Evolutionary conservation across 2,888 invertebrate genomes (phyloP).

Genomic region (Cheiracanthium punctorium): DNA sequence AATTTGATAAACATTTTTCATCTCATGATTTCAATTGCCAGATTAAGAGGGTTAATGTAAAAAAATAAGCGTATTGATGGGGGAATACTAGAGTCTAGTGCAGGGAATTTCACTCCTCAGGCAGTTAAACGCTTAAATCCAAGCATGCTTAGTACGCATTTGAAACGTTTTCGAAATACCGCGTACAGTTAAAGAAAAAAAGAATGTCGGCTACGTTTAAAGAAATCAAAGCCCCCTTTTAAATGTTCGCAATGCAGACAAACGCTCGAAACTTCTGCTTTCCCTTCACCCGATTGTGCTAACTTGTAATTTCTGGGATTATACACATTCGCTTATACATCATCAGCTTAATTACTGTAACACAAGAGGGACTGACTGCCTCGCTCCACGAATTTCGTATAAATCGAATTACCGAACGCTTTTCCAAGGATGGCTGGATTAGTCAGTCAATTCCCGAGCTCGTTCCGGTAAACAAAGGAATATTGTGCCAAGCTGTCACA

Average conservation of each 20-base stretch:
- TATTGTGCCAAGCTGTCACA: constrained; percentile 28
- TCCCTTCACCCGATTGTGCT: neutral
- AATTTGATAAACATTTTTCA: too few species aligned
- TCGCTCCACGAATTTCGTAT: neutral
- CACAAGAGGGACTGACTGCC: neutral
- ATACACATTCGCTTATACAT: neutral
- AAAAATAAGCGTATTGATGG: too few species aligned
- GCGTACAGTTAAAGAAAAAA: too few species aligned
- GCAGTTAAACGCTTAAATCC: too few species aligned
- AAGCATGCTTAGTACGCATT: too few species aligned
- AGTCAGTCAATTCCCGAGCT: neutral
- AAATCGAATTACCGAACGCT: neutral
- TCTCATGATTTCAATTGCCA: too few species aligned
- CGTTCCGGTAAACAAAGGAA: constrained; percentile 14
- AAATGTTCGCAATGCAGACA: neutral
- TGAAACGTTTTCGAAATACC: too few species aligned
- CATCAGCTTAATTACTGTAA: neutral
- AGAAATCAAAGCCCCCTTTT: neutral
- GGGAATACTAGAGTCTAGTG: too few species aligned
- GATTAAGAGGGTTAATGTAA: too few species aligned
- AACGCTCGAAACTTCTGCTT: neutral
- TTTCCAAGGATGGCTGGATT: neutral
- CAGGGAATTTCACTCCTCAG: too few species aligned
- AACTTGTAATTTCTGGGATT: neutral
- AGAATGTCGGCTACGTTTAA: neutral